Evolutionary conservation across 1,140 invertebrate genomes (phyloP).

Genomic region (Helicoverpa zea): DNA sequence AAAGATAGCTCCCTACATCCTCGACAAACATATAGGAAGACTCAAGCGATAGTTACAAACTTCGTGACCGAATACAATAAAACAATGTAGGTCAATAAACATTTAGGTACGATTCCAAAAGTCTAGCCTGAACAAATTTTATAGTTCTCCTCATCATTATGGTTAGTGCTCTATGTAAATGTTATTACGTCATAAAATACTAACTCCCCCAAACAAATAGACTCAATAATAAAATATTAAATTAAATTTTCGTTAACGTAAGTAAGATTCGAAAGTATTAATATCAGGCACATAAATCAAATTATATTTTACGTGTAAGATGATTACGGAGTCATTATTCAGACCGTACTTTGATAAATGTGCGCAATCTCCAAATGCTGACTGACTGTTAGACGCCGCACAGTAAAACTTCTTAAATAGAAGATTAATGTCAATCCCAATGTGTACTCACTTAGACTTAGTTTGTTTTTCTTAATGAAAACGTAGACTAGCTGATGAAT

Average conservation of each 20-base stretch:
- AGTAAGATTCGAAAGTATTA: slow-evolving; percentile 45
- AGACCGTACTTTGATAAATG: slow-evolving; percentile 40
- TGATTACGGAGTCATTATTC: slow-evolving; percentile 43
- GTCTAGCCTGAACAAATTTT: slow-evolving; percentile 15
- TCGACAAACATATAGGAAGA: slow-evolving; percentile 2
- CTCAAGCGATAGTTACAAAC: slow-evolving; percentile 13
- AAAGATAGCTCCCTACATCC: slow-evolving; percentile 11
- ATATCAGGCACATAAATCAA: slow-evolving; percentile 39
- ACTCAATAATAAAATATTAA: slow-evolving; percentile 12
- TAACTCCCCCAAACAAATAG: neutral
- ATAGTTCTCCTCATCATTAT: slow-evolving; percentile 22
- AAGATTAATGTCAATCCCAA: slow-evolving; percentile 27
- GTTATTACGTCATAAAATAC: slow-evolving; percentile 22
- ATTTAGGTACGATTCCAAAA: neutral
- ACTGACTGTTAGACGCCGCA: slow-evolving; percentile 3
- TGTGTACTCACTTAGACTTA: neutral
- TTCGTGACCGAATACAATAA: slow-evolving; percentile 33
- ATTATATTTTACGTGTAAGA: slow-evolving; percentile 20
- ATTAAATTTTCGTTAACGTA: slow-evolving; percentile 34
- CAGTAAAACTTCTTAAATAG: slow-evolving; percentile 18
- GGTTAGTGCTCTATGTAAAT: slow-evolving; percentile 30
- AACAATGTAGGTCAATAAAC: slow-evolving; percentile 14
- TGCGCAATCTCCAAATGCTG: slow-evolving; percentile 27
- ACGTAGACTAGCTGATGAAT: neutral
- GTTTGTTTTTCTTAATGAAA: slow-evolving; percentile 9